A percentile compares a stretch with the other conserved stretches of the same genome.
These are phyloP conservation scores for Drosophila sulfurigaster DNA, from an alignment of 1,140 invertebrate genomes.

Conservation along the genomic window DNA sequence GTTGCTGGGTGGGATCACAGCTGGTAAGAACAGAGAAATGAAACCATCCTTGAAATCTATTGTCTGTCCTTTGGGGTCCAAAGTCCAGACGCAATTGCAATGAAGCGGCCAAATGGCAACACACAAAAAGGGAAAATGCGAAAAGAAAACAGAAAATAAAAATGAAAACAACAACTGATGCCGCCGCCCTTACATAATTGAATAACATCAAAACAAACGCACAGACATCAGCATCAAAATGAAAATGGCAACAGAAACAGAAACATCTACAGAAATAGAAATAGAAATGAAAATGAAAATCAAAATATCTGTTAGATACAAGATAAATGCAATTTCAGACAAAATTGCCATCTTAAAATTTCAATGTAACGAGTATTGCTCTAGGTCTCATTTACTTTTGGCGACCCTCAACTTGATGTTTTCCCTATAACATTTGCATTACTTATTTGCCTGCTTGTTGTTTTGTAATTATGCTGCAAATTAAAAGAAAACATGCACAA, in stretches of 20 bases:
- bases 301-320: slow-evolving; percentile 60
- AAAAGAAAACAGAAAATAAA: slow-evolving; percentile 43
- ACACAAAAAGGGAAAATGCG: slow-evolving; percentile 11
- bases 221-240: slow-evolving; percentile 25
- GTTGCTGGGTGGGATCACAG: slow-evolving; percentile 26
- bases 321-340: slow-evolving; percentile 49
- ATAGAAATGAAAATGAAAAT: slow-evolving; percentile 67
- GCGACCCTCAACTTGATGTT: not conserved
- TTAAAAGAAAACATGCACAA: slow-evolving; percentile 73
- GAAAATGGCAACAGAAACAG: slow-evolving; percentile 51
- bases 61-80: slow-evolving; percentile 57
- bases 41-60: slow-evolving; percentile 81
- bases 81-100: slow-evolving; percentile 62
- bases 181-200: slow-evolving; percentile 65
- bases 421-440: not conserved
- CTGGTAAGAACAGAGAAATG: slow-evolving; percentile 59
- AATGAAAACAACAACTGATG: slow-evolving; percentile 51
- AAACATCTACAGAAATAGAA: slow-evolving; percentile 55
- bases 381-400: not conserved
- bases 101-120: slow-evolving; percentile 44
- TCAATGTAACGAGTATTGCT: slow-evolving; percentile 31
- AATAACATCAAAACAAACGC: slow-evolving; percentile 71
- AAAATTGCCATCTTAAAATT: slow-evolving; percentile 30
- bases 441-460: not conserved
- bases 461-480: slow-evolving; percentile 48